Evolutionary conservation across 2,888 invertebrate genomes (phyloP), one percentile per base, ranked within the genome.

Genomic region (Polymixis flavicincta): DNA sequence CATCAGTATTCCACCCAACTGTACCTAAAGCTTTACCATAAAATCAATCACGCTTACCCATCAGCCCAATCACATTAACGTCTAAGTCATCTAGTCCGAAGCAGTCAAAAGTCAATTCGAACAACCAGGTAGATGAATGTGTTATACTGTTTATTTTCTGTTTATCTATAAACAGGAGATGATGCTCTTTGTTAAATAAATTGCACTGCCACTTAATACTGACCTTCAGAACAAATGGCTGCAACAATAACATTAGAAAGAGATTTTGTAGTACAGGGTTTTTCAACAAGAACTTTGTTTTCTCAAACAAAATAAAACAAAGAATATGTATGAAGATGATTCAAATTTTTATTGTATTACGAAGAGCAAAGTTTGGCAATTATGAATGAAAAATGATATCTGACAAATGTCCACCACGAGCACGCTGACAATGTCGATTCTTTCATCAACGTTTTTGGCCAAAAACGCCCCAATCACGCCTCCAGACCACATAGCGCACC

Each of bases 11-110:
- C 3, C 11, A 65, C 4, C 19, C 13, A 59, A 50, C 25, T 50
- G 50, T 61, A 37, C 37, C 37, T 37, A 61, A 50, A 80, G 13
- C 25, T 45, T 60, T 55, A 37, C 25, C 50, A 82, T 72, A 72
- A 67, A 78, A 67, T 80, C 63, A 72, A 82, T 82, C 83, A 80
- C 63, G 45, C 14, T 54, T 72, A 42, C 37, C 78, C 32, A 72
- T 82, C 65, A 28, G 50, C 45, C 57, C 28, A 22, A 82, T 82
- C 71, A 48, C 71, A 77, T 82, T 57, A 77, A 77, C 65, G 66
- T 77, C 82, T 63, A 52, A 71, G 22, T 54, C 59, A 63, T 71
- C 25, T 82, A 70, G 65, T 77, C 61, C 25, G 50, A 25, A 66
- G 71, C 57, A 61, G 65, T 55, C 68, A 66, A 71, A 77, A 77